Evolutionary conservation across 2,888 invertebrate species (phyloP).

Genomic region (Nymphalis polychloros): DNA sequence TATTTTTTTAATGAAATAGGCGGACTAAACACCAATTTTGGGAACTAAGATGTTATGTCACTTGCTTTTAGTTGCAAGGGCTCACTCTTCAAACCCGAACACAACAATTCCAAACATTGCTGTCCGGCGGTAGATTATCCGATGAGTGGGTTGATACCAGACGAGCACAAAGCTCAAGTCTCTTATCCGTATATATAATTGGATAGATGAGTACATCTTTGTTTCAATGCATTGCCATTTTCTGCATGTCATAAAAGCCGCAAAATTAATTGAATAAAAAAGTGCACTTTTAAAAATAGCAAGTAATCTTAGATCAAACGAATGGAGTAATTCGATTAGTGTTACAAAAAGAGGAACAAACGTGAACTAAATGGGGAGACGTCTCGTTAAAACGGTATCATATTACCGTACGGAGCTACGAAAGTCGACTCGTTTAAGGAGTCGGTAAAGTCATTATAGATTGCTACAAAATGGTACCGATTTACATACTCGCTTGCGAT

Average conservation of each 20-base stretch:
- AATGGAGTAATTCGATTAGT: constrained; percentile 38
- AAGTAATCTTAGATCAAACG: constrained; percentile 36
- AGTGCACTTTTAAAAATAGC: constrained; percentile 35
- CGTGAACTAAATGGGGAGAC: constrained; percentile 37
- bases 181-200: background rate
- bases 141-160: no score
- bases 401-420: constrained; percentile 38
- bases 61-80: no score
- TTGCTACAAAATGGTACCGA: constrained; percentile 19
- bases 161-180: no score
- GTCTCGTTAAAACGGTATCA: constrained; percentile 41
- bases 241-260: constrained; percentile 10
- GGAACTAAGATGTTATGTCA: no score
- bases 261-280: constrained; percentile 17
- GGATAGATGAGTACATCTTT: background rate
- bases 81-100: no score
- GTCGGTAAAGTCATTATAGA: constrained; percentile 25
- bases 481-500: constrained; percentile 31
- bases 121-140: no score
- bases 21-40: no score
- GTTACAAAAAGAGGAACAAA: constrained; percentile 37
- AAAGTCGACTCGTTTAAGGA: constrained; percentile 28
- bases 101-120: no score
- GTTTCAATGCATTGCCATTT: no score
- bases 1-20: no score